Evolutionary conservation across 1,140 invertebrate genomes (phyloP).

Genomic region (Drosophila miranda): DNA sequence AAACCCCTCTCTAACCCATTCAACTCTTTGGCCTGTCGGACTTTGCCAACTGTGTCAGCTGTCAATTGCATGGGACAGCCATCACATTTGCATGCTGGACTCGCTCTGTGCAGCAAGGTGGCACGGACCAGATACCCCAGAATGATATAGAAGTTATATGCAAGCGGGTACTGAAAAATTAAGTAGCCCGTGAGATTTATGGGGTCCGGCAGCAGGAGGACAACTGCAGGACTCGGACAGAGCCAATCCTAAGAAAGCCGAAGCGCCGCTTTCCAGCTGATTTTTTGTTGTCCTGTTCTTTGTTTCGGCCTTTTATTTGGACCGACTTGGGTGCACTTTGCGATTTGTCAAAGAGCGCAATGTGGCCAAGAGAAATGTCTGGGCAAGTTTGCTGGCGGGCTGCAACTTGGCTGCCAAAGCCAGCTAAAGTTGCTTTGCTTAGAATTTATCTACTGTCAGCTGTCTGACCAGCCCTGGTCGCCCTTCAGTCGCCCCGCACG

Average conservation of each 20-base stretch:
- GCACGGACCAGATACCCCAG: slow-evolving; percentile 1
- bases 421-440: slow-evolving; percentile 72
- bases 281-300: slow-evolving; percentile 8
- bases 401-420: slow-evolving; percentile 59
- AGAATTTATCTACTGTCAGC: slow-evolving; percentile 79
- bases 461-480: slow-evolving; percentile 22
- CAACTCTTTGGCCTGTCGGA: slow-evolving; percentile 28
- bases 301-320: slow-evolving; percentile 11
- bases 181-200: slow-evolving; percentile 67
- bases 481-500: neutral
- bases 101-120: neutral
- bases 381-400: too few species aligned
- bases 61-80: slow-evolving; percentile 32
- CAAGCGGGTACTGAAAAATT: slow-evolving; percentile 55
- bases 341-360: slow-evolving; percentile 65
- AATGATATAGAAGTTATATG: slow-evolving; percentile 27
- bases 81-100: neutral
- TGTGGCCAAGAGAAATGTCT: slow-evolving; percentile 57
- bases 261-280: slow-evolving; percentile 31
- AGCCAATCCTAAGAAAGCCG: slow-evolving; percentile 52
- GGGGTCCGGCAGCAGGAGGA: slow-evolving; percentile 16
- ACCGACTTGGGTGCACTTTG: slow-evolving; percentile 53
- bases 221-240: slow-evolving; percentile 5
- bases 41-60: slow-evolving; percentile 57
- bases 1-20: too few species aligned